A percentile compares a stretch with the other conserved stretches of the same genome.
These are phyloP conservation scores for Actinostola sp. DNA, from an alignment of 92 coral and sea anemone species.

Conservation along the genomic window DNA sequence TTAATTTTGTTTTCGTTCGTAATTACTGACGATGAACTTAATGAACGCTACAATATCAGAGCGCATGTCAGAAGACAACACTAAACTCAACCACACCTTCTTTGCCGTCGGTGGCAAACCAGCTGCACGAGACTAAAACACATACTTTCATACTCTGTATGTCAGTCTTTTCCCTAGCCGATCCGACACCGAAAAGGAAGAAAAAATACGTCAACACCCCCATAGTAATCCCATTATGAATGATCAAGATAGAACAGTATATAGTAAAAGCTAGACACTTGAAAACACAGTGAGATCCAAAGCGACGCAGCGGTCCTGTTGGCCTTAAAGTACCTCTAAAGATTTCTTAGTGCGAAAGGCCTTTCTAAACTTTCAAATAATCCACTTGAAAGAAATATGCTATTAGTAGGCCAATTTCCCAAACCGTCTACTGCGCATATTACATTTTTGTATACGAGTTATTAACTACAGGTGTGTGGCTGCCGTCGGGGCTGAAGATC, in stretches of 20 bases:
- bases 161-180: too few species aligned
- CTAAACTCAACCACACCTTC: not conserved
- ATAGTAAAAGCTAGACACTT: not conserved
- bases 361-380: conserved; percentile 16
- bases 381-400: conserved; percentile 29
- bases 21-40: not conserved
- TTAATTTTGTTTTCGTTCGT: not conserved
- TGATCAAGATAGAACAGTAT: not conserved
- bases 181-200: too few species aligned
- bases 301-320: conserved; percentile 9
- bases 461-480: not conserved
- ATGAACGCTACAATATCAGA: not conserved
- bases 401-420: conserved; percentile 31
- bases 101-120: too few species aligned
- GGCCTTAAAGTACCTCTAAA: conserved; percentile 4
- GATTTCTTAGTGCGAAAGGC: conserved; percentile 2
- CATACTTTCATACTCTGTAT: too few species aligned
- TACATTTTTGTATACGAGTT: conserved; percentile 25
- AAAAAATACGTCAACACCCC: not conserved
- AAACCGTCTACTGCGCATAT: conserved; percentile 15
- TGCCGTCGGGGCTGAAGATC: conserved; percentile 8
- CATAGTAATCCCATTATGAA: not conserved
- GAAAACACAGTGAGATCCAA: not conserved
- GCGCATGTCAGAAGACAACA: not conserved
- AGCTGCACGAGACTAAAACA: too few species aligned